These are phyloP conservation scores for Tromatobia lineatoria DNA, from an alignment of 2,888 invertebrate species.

Conservation along the genomic window DNA sequence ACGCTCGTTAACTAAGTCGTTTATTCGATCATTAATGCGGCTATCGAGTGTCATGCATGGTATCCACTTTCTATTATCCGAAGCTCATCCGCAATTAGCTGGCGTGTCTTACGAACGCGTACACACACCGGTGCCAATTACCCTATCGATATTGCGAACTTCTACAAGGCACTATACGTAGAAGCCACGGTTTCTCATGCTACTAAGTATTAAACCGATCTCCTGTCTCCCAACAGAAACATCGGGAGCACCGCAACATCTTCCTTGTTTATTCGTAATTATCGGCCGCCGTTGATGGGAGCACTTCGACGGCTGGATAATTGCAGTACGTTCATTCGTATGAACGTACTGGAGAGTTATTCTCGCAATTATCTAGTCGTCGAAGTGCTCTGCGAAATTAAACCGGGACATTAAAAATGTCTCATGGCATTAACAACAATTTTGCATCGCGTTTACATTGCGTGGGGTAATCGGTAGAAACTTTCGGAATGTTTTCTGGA, in stretches of 20 bases:
- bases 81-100: conserved; percentile 56
- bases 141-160: conserved; percentile 38
- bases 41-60: conserved; percentile 45
- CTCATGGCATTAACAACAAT: neutral
- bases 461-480: conserved; percentile 10
- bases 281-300: conserved; percentile 45
- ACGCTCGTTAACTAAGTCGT: conserved; percentile 51
- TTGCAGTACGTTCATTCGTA: conserved; percentile 14
- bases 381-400: too few species aligned
- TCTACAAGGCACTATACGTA: neutral
- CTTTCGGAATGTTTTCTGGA: neutral
- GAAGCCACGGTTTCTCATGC: conserved; percentile 3
- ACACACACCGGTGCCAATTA: conserved; percentile 44
- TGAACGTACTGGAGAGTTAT: too few species aligned
- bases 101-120: neutral
- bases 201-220: conserved; percentile 20
- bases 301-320: neutral
- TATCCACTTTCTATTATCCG: conserved; percentile 53
- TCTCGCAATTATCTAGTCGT: too few species aligned
- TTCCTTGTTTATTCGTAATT: conserved; percentile 52
- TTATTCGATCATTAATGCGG: conserved; percentile 62
- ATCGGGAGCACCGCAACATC: conserved; percentile 4
- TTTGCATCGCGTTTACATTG: conserved; percentile 11
- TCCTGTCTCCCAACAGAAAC: conserved; percentile 18
- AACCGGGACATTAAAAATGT: too few species aligned